These are phyloP conservation scores for Chelidonichthys spinosus DNA, from an alignment of 2,797 vertebrate species.

Conservation along the genomic window DNA sequence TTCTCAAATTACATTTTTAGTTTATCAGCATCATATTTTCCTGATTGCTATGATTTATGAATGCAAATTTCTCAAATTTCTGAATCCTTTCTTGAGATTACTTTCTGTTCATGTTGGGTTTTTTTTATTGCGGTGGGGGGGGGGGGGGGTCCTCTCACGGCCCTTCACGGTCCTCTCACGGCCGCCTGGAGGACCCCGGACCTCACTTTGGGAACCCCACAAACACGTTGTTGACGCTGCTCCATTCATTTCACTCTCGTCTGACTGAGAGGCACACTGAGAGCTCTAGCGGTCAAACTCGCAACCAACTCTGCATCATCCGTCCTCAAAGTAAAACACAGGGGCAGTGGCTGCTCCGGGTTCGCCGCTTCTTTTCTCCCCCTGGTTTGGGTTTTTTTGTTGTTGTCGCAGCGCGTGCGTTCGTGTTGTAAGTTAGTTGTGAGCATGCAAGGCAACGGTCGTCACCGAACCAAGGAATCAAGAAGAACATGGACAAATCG, in stretches of 20 bases:
- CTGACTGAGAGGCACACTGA: constrained; percentile 69
- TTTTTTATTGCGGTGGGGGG: no score
- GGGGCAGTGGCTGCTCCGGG: constrained; percentile 42
- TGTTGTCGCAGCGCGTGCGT: constrained; percentile 1
- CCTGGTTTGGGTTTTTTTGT: not conserved
- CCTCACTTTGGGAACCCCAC: constrained; percentile 58
- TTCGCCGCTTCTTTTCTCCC: constrained; percentile 12
- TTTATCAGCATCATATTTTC: no score
- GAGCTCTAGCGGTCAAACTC: constrained; percentile 65
- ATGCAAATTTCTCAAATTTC: no score
- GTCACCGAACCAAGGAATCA: constrained; percentile 60
- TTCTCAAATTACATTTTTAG: no score
- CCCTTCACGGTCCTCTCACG: not conserved
- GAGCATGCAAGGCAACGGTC: constrained; percentile 80
- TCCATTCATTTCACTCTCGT: constrained; percentile 75
- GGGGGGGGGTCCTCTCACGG: not conserved
- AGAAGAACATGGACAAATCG: constrained; percentile 72
- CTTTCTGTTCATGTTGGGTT: no score
- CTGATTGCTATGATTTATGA: no score
- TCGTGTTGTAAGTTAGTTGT: constrained; percentile 45
- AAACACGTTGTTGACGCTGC: constrained; percentile 73
- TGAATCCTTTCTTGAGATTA: no score
- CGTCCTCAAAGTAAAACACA: constrained; percentile 36
- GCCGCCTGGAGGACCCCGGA: constrained; percentile 46
- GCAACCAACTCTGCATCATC: constrained; percentile 48